Evolutionary conservation across 2,888 invertebrate species (phyloP).

Genomic region (Limnephilus lunatus): DNA sequence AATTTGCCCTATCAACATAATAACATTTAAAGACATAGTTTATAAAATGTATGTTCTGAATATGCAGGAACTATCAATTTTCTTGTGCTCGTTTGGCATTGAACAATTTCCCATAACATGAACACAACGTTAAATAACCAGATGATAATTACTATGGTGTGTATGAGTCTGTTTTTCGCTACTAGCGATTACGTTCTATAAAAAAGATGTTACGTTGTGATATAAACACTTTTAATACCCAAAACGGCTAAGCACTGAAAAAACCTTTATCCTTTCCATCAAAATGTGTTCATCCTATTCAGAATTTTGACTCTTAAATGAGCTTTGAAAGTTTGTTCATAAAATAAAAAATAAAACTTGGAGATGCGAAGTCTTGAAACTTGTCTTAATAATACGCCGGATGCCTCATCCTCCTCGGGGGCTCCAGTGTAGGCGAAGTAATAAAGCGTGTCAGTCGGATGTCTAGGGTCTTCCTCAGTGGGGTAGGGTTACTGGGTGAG

Average conservation of each 20-base stretch:
- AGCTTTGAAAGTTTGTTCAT: slow-evolving; percentile 15
- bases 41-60: neutral
- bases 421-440: slow-evolving; percentile 56
- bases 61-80: neutral
- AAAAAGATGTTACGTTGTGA: neutral
- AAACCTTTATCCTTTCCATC: slow-evolving; percentile 4
- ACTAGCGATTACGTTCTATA: no score
- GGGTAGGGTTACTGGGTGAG: slow-evolving; percentile 49
- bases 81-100: neutral
- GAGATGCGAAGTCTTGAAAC: slow-evolving; percentile 47
- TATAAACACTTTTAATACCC: neutral
- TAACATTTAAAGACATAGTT: neutral
- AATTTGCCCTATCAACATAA: neutral
- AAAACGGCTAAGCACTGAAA: neutral
- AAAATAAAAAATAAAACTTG: slow-evolving; percentile 28
- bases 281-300: slow-evolving; percentile 23
- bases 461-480: slow-evolving; percentile 55
- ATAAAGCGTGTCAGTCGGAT: slow-evolving; percentile 64
- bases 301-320: slow-evolving; percentile 45
- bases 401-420: slow-evolving; percentile 46
- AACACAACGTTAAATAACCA: neutral
- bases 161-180: neutral
- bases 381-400: slow-evolving; percentile 59
- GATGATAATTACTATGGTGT: neutral
- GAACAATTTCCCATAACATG: neutral